A percentile compares a stretch with the other conserved stretches of the same genome.
Conservation (phyloP, 1,140 invertebrate species). For the Drosophila eugracilis region DNA sequence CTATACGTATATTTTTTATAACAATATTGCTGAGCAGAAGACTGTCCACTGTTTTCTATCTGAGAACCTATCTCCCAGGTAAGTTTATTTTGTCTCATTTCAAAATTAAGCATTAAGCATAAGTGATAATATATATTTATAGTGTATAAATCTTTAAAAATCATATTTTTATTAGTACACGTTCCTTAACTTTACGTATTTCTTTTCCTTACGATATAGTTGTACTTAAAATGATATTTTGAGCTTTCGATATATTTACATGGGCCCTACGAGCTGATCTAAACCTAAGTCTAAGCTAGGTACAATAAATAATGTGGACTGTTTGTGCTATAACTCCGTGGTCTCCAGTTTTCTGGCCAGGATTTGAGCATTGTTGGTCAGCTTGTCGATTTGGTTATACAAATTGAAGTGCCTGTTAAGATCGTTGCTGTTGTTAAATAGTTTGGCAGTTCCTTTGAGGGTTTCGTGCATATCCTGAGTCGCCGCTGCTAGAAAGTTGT, state of each 20-base stretch:
- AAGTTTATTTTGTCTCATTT: constrained; percentile 8
- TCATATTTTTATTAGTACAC: not conserved
- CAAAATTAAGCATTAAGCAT: too few species aligned
- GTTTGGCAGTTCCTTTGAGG: constrained; percentile 77
- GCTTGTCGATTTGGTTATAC: constrained; percentile 87
- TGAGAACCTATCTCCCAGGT: constrained; percentile 14
- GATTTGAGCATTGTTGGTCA: constrained; percentile 86
- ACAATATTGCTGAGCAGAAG: constrained; percentile 8
- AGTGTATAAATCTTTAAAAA: not conserved
- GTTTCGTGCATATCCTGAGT: constrained; percentile 78
- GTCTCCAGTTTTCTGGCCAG: constrained; percentile 93
- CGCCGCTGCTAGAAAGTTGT: constrained; percentile 87
- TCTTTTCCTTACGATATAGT: not conserved
- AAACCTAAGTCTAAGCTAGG: constrained; percentile 20
- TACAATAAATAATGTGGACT: constrained; percentile 59
- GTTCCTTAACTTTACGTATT: constrained; percentile 7
- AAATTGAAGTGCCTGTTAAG: constrained; percentile 88
- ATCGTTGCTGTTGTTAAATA: constrained; percentile 86
- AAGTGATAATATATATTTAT: too few species aligned
- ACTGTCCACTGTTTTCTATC: constrained; percentile 13
- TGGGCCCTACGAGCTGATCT: constrained; percentile 13
- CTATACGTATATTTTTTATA: constrained; percentile 46
- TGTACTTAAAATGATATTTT: not conserved
- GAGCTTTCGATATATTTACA: constrained; percentile 48
- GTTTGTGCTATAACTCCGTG: constrained; percentile 87